A percentile compares a stretch with the other conserved stretches of the same genome.
phyloP scores from a whole-genome alignment of 2,113 vertebrate genomes.

The Crotophaga sulcirostris region DNA sequence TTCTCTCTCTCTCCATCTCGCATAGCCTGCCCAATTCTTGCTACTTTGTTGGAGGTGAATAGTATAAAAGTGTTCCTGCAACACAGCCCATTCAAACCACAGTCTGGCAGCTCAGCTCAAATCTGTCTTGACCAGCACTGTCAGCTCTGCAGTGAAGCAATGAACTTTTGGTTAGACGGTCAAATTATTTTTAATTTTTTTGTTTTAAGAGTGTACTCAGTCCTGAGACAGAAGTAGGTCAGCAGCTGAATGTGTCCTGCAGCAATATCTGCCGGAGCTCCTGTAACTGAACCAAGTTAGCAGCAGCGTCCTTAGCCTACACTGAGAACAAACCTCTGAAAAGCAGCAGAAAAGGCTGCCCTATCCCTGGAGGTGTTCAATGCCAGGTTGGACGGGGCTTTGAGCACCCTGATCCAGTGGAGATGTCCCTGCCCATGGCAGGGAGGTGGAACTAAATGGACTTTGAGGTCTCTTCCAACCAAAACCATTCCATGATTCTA shows the following conservation, averaged over 20 bases:
- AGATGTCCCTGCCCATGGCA: too few relatives aligned
- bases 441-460: too few relatives aligned
- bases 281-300: not conserved
- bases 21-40: not conserved
- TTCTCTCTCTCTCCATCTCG: not conserved
- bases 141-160: not conserved
- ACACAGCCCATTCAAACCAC: not conserved
- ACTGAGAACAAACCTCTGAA: not conserved
- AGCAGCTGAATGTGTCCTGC: not conserved
- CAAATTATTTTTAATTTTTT: not conserved
- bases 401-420: too few relatives aligned
- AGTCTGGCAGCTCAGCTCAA: not conserved
- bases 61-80: not conserved
- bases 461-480: too few relatives aligned
- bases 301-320: not conserved
- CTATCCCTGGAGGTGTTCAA: too few relatives aligned
- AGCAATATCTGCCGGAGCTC: not conserved
- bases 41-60: not conserved
- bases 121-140: not conserved
- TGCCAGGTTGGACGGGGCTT: too few relatives aligned
- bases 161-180: not conserved
- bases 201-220: not conserved
- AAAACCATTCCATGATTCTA: not conserved
- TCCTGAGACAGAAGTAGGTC: constrained; percentile 15
- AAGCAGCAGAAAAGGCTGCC: not conserved